Evolutionary conservation across 2,888 invertebrate genomes (phyloP), one percentile per base, ranked within the genome.

Genomic region (Drosophila lacicola): DNA sequence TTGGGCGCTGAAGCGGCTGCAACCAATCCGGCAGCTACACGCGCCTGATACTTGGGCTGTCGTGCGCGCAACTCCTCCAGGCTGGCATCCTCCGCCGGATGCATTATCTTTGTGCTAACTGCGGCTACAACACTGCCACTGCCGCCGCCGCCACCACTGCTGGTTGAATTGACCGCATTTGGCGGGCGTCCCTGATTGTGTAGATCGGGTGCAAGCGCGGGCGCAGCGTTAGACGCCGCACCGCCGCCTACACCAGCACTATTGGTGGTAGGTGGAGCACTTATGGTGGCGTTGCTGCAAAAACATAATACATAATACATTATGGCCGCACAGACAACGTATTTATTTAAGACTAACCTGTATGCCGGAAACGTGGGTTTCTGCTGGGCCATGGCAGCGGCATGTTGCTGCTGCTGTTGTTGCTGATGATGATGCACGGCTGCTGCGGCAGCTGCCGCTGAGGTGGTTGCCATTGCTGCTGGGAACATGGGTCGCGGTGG

Each of bases 31-130:
- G 88, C 76, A 21, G 90, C 76, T 3, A 94, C 92, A 68, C 93
- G 93, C 46, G 93, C 93, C 73, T 94, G 94, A 91, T 97, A 97
- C 89, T 95, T 95, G 10, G 94, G 93, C 86, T 94, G 93, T 54
- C 96, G 93, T 9, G 97, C 95, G 53, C 96, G 93, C 78, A 96
- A 94, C 93, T 98, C 97, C 91, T 97, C 97, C 91, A 97, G 91
- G 34, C 98, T 98, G 57, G 98, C 95, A 92, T 98, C 98, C 92
- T 98, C 98, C 0, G 97, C 96, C 0, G 98, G 98, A 92, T 98
- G 98, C 80, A 98, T 95, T 62, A 98, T 98, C 93, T 96, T 96
- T 89, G 97, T 96, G 41, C 96, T 95, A 6, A 97, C 96, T 45
- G 97, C 96, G 6, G 96, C 95, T n/a, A 96, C 95, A n/a, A 56